phyloP scores from a whole-genome alignment of 64 coral and sea anemone species.

The Porites lutea region DNA sequence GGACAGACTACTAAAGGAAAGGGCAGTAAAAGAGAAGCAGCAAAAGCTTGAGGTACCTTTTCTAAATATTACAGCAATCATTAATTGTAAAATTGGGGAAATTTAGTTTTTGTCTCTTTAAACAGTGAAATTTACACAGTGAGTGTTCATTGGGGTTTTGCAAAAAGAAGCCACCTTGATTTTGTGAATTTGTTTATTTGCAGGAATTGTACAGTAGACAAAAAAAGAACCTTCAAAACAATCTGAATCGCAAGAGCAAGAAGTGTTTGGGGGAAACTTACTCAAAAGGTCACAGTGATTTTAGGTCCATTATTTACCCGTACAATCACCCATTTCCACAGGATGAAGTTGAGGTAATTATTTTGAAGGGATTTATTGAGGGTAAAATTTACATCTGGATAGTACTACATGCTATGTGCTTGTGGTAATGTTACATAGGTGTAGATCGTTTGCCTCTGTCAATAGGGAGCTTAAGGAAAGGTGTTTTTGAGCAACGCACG shows the following conservation, averaged over 20 bases:
- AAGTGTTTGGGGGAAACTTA: conserved; percentile 78
- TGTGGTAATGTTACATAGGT: background rate
- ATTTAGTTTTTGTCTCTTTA: too few relatives aligned
- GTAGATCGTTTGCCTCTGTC: too few relatives aligned
- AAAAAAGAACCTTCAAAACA: conserved; percentile 77
- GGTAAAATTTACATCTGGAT: too few relatives aligned
- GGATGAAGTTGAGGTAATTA: conserved; percentile 72
- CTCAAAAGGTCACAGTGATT: conserved; percentile 67
- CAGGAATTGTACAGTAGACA: conserved; percentile 92
- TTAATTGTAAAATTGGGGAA: background rate
- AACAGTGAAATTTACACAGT: too few relatives aligned
- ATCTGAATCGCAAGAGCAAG: conserved; percentile 72
- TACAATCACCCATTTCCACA: conserved; percentile 61
- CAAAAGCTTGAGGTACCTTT: conserved; percentile 78
- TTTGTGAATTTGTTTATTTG: background rate
- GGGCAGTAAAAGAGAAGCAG: conserved; percentile 80
- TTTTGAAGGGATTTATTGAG: too few relatives aligned
- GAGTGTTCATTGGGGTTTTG: background rate
- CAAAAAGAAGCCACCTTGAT: too few relatives aligned
- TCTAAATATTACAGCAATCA: background rate
- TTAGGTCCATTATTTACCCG: conserved; percentile 64
- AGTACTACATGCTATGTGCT: too few relatives aligned
- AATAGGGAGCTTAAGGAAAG: too few relatives aligned
- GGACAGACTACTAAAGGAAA: conserved; percentile 84
- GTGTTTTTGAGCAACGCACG: too few relatives aligned